Evolutionary conservation across 2,888 invertebrate species (phyloP), one percentile per base, ranked within the genome.

Genomic region (Gryllus longicercus): DNA sequence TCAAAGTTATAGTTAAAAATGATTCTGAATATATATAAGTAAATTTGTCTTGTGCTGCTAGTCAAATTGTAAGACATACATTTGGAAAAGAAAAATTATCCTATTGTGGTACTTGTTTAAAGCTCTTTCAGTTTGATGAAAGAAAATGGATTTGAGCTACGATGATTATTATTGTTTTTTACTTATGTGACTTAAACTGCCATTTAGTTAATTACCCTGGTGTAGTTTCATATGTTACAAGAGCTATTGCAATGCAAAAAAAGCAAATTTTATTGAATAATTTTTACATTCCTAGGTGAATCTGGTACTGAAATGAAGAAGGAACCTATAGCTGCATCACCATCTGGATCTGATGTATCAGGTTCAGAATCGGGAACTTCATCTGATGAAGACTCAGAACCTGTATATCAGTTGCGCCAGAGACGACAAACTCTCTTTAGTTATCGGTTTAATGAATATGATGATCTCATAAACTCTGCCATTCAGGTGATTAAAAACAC

Each of bases 381-480:
- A 80, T 83, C 79, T 11, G 80, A 74, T 63, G 92, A 92, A 49
- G 90, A 90, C 79, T 92, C 92, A 80, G 93, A 93, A 84, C 95
- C 94, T 16, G 94, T 95, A 84, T 96, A 96, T 88, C 93, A 96
- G 81, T 88, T 96, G 84, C 90, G 97, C 23, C 93, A 95, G 84
- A 91, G 97, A 23, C 89, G 93, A 0, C 93, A 93, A 85, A 92
- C 95, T 83, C 84, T 86, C 38, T 93, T 96, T 80, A 95, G 94
- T 86, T 94, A 95, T 85, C 91, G 94, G 82, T 94, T 97, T 84
- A 95, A 95, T 86, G 98, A 98, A 87, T 99, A 95, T 88, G 99
- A 99, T 86, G 95, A 97, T 51, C 91, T 98, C 86, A 98, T 99
- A 84, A 95, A 96, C 86, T 96, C 95, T 75, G 98, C 98, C 14